These are phyloP conservation scores for Sciurus niger DNA, from an alignment of 2,113 vertebrate species.

Conservation along the genomic window DNA sequence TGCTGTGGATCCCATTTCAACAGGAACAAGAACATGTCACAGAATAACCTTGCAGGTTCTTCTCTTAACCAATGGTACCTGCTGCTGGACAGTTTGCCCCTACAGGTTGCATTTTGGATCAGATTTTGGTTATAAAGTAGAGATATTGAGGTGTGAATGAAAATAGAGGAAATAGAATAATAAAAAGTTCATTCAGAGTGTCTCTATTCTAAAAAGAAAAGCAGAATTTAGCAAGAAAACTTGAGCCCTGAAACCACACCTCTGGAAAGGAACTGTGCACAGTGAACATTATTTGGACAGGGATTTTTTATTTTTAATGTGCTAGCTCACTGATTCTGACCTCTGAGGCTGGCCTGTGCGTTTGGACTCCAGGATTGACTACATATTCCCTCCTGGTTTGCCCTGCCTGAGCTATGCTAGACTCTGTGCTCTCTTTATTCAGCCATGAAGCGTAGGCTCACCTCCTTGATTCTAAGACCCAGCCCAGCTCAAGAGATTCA, in stretches of 20 bases:
- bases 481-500: not conserved
- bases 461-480: not conserved
- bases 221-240: constrained; percentile 65
- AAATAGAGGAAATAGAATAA: constrained; percentile 83
- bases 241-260: constrained; percentile 54
- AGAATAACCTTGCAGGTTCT: constrained; percentile 72
- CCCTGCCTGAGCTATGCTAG: not conserved
- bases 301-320: not conserved
- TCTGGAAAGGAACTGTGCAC: not conserved
- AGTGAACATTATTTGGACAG: not conserved
- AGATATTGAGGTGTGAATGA: constrained; percentile 80
- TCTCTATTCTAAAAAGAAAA: constrained; percentile 37
- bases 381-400: not conserved
- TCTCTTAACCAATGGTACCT: constrained; percentile 37
- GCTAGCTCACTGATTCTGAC: not conserved
- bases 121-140: constrained; percentile 83
- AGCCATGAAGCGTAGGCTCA: not conserved
- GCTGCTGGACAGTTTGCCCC: constrained; percentile 43
- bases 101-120: constrained; percentile 37
- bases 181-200: constrained; percentile 46
- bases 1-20: constrained; percentile 81
- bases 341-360: not conserved
- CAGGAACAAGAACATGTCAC: constrained; percentile 82
- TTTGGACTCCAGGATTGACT: not conserved
- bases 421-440: not conserved